These are phyloP conservation scores for Cryptoprocta ferox DNA, from an alignment of 2,797 vertebrate genomes.

Conservation along the genomic window DNA sequence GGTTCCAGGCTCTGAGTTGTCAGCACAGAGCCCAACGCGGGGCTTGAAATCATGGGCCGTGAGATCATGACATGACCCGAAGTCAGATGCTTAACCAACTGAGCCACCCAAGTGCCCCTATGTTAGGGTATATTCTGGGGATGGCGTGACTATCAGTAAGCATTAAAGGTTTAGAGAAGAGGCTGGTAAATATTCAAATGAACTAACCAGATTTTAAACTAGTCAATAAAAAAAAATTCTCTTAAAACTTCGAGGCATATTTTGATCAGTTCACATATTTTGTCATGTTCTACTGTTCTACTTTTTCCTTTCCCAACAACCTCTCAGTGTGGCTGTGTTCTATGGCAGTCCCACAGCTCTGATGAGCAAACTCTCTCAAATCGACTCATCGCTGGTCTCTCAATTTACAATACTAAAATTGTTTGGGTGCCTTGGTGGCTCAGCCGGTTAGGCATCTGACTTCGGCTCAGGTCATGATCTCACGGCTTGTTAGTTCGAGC, in stretches of 20 bases:
- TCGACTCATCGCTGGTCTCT: neutral
- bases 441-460: no score
- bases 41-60: no score
- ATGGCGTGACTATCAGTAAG: neutral
- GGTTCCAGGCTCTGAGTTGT: no score
- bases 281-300: neutral
- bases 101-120: neutral
- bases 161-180: neutral
- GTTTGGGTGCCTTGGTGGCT: neutral
- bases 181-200: neutral
- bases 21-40: no score
- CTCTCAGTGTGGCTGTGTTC: neutral
- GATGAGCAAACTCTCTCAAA: neutral
- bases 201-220: neutral
- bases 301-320: neutral
- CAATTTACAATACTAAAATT: neutral
- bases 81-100: no score
- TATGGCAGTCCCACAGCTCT: neutral
- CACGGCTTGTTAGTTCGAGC: no score
- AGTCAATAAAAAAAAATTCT: neutral
- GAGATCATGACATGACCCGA: no score
- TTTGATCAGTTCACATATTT: neutral
- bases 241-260: neutral
- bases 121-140: neutral
- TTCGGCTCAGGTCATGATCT: no score